Evolutionary conservation across 2,797 vertebrate genomes (phyloP).

Genomic region (Acanthiza pusilla): DNA sequence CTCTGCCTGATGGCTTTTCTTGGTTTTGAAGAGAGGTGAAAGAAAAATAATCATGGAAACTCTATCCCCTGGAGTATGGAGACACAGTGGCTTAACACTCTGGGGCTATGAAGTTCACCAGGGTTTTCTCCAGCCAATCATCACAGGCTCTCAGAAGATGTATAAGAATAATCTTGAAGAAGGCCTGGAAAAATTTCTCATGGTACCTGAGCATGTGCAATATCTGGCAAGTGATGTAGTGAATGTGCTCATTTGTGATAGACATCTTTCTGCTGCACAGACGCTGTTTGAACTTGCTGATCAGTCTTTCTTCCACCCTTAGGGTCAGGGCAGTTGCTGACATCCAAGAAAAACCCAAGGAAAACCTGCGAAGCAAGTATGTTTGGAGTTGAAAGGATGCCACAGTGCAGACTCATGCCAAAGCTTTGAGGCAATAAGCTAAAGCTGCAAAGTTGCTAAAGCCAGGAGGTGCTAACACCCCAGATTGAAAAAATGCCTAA

Average conservation of each 20-base stretch:
- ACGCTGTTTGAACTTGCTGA: conserved; percentile 45
- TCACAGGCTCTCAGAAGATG: not conserved
- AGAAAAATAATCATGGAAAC: not conserved
- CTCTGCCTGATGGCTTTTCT: not conserved
- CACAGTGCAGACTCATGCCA: conserved; percentile 32
- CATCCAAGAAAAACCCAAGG: conserved; percentile 18
- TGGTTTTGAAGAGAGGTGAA: not conserved
- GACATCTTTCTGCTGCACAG: conserved; percentile 40
- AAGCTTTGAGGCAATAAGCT: conserved; percentile 40
- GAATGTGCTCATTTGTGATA: conserved; percentile 30
- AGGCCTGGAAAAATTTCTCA: not conserved
- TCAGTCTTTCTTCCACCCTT: not conserved
- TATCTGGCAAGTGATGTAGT: not conserved
- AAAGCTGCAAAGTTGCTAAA: conserved; percentile 42
- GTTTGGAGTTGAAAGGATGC: conserved; percentile 51
- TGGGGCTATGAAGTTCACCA: not conserved
- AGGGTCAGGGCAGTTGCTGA: conserved; percentile 42
- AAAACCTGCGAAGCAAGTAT: conserved; percentile 44
- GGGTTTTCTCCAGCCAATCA: not conserved
- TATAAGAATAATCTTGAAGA: not conserved
- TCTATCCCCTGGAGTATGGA: not conserved
- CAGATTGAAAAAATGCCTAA: conserved; percentile 26
- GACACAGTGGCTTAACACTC: not conserved
- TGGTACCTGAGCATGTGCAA: not conserved
- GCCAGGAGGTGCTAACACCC: conserved; percentile 15